Conservation (phyloP, 2,888 invertebrate species). For the Lithophane semibrunnea region DNA sequence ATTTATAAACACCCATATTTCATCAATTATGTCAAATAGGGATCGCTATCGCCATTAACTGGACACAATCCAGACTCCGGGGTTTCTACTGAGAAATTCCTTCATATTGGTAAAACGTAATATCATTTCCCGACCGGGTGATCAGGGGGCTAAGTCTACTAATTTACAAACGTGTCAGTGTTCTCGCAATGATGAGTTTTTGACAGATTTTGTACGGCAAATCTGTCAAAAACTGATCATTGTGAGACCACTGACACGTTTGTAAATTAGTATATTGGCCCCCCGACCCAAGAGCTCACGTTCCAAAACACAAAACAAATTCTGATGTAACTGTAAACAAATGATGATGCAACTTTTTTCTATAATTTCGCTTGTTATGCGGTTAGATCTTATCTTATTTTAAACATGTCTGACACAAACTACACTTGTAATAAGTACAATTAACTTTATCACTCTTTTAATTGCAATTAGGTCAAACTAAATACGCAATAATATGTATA, state of each 20-base stretch:
- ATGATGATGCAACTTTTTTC: conserved; percentile 34
- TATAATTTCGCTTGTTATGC: conserved; percentile 22
- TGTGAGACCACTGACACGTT: too few relatives aligned
- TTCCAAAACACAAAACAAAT: not conserved
- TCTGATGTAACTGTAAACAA: not conserved
- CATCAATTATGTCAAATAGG: not conserved
- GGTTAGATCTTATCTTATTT: conserved; percentile 27
- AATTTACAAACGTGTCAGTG: too few relatives aligned
- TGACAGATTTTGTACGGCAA: too few relatives aligned
- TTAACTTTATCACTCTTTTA: conserved; percentile 42
- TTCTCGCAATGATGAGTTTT: too few relatives aligned
- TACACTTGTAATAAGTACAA: not conserved
- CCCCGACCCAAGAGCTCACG: not conserved
- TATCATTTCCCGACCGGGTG: not conserved
- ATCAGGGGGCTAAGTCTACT: not conserved
- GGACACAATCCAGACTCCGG: not conserved
- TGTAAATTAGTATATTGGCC: too few relatives aligned
- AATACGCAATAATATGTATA: conserved; percentile 34
- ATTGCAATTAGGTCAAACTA: conserved; percentile 41
- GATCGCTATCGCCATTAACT: not conserved
- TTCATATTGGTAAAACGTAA: too few relatives aligned
- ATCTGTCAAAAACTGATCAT: too few relatives aligned
- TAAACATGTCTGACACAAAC: not conserved
- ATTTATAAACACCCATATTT: not conserved
- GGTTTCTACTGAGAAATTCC: not conserved